phyloP scores from a whole-genome alignment of 2,888 invertebrate species.

The Eupithecia insigniata region DNA sequence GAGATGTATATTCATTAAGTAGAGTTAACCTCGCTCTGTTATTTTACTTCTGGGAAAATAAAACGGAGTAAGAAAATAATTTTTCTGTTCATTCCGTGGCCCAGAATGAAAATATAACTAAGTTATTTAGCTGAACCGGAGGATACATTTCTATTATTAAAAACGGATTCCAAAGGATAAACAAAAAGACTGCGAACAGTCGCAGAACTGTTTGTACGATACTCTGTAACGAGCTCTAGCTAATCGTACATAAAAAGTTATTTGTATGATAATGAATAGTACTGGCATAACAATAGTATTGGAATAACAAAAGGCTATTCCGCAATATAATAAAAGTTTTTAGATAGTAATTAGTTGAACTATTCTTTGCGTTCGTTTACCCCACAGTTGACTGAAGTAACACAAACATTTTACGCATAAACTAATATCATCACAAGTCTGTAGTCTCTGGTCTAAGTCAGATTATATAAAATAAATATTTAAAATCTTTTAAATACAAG shows the following conservation, averaged over 20 bases:
- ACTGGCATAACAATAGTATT: slow-evolving; percentile 7
- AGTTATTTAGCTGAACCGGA: slow-evolving; percentile 23
- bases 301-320: slow-evolving; percentile 7
- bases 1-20: slow-evolving; percentile 27
- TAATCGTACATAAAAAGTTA: background rate
- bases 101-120: slow-evolving; percentile 28
- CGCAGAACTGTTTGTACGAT: background rate
- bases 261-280: slow-evolving; percentile 20
- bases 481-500: no score
- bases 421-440: background rate
- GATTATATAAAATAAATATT: no score
- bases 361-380: slow-evolving; percentile 10
- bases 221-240: background rate
- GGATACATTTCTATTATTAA: slow-evolving; percentile 4
- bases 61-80: slow-evolving; percentile 24
- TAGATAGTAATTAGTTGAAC: background rate
- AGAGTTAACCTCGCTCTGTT: slow-evolving; percentile 22
- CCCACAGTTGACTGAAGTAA: slow-evolving; percentile 3
- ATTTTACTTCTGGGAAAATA: slow-evolving; percentile 24
- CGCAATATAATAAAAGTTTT: slow-evolving; percentile 4
- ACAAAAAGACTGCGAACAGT: background rate
- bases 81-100: slow-evolving; percentile 28
- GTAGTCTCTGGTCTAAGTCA: background rate
- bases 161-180: background rate
- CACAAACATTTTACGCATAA: slow-evolving; percentile 6